These are phyloP conservation scores for Gambusia holbrooki DNA, from an alignment of 2,113 vertebrate genomes.

Conservation along the genomic window DNA sequence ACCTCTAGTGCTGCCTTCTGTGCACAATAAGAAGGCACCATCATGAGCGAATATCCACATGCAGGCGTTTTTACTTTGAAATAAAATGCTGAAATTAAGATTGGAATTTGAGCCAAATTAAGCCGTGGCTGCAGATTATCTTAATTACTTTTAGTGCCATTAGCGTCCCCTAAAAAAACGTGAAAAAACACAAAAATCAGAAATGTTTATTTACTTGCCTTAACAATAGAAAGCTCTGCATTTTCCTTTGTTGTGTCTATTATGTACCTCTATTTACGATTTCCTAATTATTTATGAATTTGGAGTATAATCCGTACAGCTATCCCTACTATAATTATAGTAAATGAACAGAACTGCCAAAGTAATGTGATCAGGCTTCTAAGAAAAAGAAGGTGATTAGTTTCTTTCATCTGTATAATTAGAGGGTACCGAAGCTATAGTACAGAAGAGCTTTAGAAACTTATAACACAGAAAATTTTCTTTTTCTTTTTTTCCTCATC, in stretches of 20 bases:
- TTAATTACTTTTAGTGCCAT: neutral
- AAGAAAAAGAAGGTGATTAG: neutral
- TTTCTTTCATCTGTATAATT: slow-evolving; percentile 16
- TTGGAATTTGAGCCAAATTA: neutral
- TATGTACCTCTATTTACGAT: neutral
- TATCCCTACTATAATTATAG: neutral
- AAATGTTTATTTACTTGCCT: neutral
- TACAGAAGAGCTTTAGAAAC: slow-evolving; percentile 39
- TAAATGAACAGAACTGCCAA: slow-evolving; percentile 4
- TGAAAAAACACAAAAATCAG: neutral
- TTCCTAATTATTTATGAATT: neutral
- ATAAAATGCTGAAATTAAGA: neutral
- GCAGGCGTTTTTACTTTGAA: neutral
- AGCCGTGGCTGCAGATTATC: neutral
- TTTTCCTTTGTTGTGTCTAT: too few species aligned
- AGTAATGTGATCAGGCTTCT: slow-evolving; percentile 23
- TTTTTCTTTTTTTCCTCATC: slow-evolving; percentile 4
- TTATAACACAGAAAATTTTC: slow-evolving; percentile 21
- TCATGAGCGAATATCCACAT: neutral
- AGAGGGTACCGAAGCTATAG: slow-evolving; percentile 17
- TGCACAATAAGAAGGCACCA: neutral
- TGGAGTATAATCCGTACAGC: neutral
- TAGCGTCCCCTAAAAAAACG: neutral
- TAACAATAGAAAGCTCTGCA: too few species aligned
- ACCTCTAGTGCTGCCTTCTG: neutral